A percentile compares a stretch with the other conserved stretches of the same genome.
These are phyloP conservation scores for Melieria crassipennis DNA, from an alignment of 2,888 invertebrate species.

Conservation along the genomic window DNA sequence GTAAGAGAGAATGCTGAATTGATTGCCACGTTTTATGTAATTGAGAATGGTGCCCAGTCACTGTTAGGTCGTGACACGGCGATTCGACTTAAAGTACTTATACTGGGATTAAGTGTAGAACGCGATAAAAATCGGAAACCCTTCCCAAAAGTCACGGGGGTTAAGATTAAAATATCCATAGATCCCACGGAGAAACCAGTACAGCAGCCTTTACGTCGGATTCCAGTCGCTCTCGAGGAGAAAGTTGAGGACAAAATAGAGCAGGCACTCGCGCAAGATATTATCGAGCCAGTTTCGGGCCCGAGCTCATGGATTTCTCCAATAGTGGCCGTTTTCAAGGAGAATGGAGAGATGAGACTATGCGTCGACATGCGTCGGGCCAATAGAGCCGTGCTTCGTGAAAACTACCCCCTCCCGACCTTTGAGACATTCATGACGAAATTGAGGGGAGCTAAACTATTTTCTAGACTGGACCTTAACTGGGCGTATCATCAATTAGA, in stretches of 20 bases:
- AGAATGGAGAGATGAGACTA: conserved; percentile 28
- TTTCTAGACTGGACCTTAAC: conserved; percentile 53
- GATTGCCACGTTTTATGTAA: conserved; percentile 25
- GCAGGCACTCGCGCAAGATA: conserved; percentile 40
- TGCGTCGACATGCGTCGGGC: conserved; percentile 33
- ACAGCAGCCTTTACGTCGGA: conserved; percentile 49
- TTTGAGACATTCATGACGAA: conserved; percentile 40
- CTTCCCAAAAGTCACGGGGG: conserved; percentile 20
- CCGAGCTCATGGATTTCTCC: conserved; percentile 26
- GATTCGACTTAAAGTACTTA: conserved; percentile 34
- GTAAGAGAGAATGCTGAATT: background rate
- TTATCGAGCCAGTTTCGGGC: conserved; percentile 34
- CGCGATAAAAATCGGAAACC: conserved; percentile 1
- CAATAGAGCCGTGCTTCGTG: conserved; percentile 20
- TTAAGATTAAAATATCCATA: conserved; percentile 40
- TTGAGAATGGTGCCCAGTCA: conserved; percentile 25
- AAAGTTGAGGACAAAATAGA: conserved; percentile 34
- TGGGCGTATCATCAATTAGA: conserved; percentile 52
- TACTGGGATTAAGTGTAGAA: conserved; percentile 24
- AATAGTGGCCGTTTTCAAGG: conserved; percentile 23
- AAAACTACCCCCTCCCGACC: conserved; percentile 26
- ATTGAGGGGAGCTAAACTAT: conserved; percentile 44
- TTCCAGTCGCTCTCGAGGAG: conserved; percentile 51
- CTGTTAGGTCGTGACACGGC: conserved; percentile 28
- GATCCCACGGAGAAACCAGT: conserved; percentile 48